Evolutionary conservation across 2,113 vertebrate genomes (phyloP), one percentile per base, ranked within the genome.

Genomic region (Oreochromis spilurus): DNA sequence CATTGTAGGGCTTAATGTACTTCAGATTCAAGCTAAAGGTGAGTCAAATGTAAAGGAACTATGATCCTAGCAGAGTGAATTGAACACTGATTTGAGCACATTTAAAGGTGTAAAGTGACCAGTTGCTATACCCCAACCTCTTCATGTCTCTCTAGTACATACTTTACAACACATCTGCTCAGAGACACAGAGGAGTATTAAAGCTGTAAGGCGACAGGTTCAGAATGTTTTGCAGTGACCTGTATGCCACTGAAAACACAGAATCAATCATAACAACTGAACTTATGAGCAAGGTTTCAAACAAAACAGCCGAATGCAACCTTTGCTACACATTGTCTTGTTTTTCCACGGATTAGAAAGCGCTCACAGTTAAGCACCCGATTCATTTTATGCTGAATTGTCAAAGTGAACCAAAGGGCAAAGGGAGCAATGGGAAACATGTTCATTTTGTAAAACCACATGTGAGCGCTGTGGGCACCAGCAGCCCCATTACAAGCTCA

Each of bases 361-460:
- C 84, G 19, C 50, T 86, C 58, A 54, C 36, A 81, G 87, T 90
- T 92, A 88, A 78, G 82, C 36, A 52, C 81, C 43, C 6, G 2
- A 94, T 94, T 91, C 89, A 95, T 95, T 95, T 92, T 36, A 79
- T 40, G 88, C 93, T 91, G 67, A 84, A 78, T 82, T 91, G 85
- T 91, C 81, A 90, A 93, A 92, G 88, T 93, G 81, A 91, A 92
- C 54, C 17, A 82, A 94, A 93, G 82, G 87, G 84, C 86, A 87
- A 72, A 82, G 9, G 85, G 82, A 88, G 70, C 87, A 81, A 84
- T 40, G 84, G 89, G 90, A 93, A 89, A 86, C 65, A 77, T 5
- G 82, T 53, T 91, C 17, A 53, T 87, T 84, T 85, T 38, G 50
- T 72, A n/a, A 86, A 88, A 86, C 52, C 72, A 40, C 83, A 78